Base-by-base conservation (phyloP, 2,113 vertebrate species). In the Nesoenas mayeri region DNA sequence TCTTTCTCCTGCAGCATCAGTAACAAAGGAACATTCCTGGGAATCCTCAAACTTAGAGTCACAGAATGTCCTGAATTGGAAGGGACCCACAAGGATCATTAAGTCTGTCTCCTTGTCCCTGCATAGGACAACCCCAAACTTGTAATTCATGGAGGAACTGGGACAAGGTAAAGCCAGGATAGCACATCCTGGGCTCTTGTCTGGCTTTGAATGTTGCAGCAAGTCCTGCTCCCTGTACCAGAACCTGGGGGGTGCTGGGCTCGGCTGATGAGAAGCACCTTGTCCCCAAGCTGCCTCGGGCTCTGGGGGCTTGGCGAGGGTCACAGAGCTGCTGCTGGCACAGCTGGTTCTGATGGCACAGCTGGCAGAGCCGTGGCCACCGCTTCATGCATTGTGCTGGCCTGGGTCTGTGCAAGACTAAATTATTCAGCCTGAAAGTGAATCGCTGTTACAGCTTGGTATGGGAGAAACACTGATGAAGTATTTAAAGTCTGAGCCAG, bases 311-410 rank as follows among this genome's bases (percentile, higher is more conserved):
- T 57, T 0, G 0, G 26, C 0, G 8, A 66, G 72, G 18, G 32
- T 51, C n/a, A 6, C n/a, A 0, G 5, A 17, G 31, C 57, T n/a
- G 36, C 31, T 28, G 12, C 38, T 0, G 3, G 51, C 64, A 11
- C 48, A 12, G 53, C 62, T 13, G 47, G 15, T 1, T 4, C 53
- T 6, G 10, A 11, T 0, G 3, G 50, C 64, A 10, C 48, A 16
- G 57, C n/a, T 18, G 60, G 24, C 17, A 29, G 47, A 32, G 57
- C 61, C 3, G 0, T 1, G 2, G 38, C 20, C 10, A 64, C 54
- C 0, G 1, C 36, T 24, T 2, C 0, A 6, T 18, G 66, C 2
- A 0, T 19, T 0, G 7, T 0, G 0, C 57, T 0, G 1, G 22
- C 58, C 28, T 61, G n/a, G 66, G 57, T 11, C 4, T 7, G 16